Base-by-base conservation (phyloP, 2,113 vertebrate genomes). In the Ctenomys sociabilis region DNA sequence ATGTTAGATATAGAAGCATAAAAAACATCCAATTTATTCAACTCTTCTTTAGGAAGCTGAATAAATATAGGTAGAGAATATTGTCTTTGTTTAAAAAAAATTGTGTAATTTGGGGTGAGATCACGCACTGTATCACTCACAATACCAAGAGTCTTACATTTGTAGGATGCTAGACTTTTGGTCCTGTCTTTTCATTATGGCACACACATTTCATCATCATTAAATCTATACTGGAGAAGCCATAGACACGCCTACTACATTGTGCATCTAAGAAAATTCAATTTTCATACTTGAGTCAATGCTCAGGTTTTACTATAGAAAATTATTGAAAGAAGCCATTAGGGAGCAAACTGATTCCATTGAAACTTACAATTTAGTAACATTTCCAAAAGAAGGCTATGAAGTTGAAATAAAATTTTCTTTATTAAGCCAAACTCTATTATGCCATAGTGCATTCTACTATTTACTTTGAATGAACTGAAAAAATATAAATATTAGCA, bases 401-500 rank as follows among this genome's bases (percentile, higher is more conserved):
- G 24, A n/a, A 1, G 0, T 22, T 89, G 37, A 68, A 13, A 83
- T 8, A 35, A 83, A 84, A 73, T 52, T 43, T 72, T 70, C 32
- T 43, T 52, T 26, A 85, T 72, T 57, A 95, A 12, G 17, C 26
- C 35, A 66, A 88, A 61, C 19, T 7, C 5, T 35, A 85, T 88
- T 63, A 28, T 85, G 24, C 37, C 30, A 66, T 72, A 24, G 19
- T 57, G 19, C 19, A 73, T 88, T 94, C 49, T 57, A 52, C 8
- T 82, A 35, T 84, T 85, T 94, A 66, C 37, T 83, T 82, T 11
- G 19, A 87, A 73, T 49, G 82, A 43, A 43, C 4, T 72, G n/a
- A 87, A 59, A 88, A 86, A 90, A 49, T 81, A 37, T 84, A 77
- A 91, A 75, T 68, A 95, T 5, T 73, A 95, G 59, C 16, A 22